Evolutionary conservation across 1,140 invertebrate genomes (phyloP), one percentile per base, ranked within the genome.

Genomic region (Trissolcus basalis): DNA sequence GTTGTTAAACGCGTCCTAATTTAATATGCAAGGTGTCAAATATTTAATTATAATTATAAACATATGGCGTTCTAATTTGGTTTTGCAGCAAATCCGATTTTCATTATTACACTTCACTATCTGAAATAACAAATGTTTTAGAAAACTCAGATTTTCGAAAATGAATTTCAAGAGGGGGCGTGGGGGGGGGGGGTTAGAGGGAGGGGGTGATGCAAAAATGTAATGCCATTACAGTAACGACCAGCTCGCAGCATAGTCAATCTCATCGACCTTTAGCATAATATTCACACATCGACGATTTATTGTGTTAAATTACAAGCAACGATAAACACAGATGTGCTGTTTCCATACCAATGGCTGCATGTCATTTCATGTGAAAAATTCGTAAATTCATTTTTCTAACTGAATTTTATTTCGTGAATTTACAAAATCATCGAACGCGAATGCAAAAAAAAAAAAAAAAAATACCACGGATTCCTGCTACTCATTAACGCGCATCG

Each of bases 241-340:
- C 6, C 55, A 53, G 35, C 14, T 55, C 55, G 41, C 16, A 41
- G 13, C 32, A 33, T 9, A 39, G 27, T 44, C 58, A 63, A 71
- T 61, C 55, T 63, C 51, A 71, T 64, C 64, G 64, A 59, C 63
- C 51, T 75, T 67, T 55, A 35, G 14, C 53, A 59, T 69, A 69
- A 65, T 64, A 76, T 76, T 69, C 69, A 65, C 65, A 64, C 53
- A 65, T 45, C 19, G 58, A 55, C 60, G 60, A 76, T 76, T 76
- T 76, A 76, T 69, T 64, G 64, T 53, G 54, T 43, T 15, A 36
- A 65, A 76, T 76, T 76, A 54, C 59, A 59, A 14, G 44, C 45
- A 47, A 36, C 61, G 56, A 67, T 50, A 67, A 67, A 67, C 67
- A 44, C 51, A 74, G 63, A 67, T 61, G 56, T 51, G 56, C 61